Evolutionary conservation across 2,113 vertebrate species (phyloP), one percentile per base, ranked within the genome.

Genomic region (Nyctereutes procyonoides): DNA sequence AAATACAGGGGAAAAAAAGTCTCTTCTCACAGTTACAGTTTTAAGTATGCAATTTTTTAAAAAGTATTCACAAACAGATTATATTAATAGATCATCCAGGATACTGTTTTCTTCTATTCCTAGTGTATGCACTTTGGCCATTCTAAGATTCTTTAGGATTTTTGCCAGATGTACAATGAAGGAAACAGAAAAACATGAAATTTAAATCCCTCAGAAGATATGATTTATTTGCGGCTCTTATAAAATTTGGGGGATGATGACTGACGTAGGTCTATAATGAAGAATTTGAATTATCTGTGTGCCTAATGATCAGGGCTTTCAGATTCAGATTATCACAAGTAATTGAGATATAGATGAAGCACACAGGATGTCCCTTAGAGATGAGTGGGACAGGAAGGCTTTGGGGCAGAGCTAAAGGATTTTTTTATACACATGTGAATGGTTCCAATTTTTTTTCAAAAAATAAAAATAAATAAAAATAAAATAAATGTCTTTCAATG

Each of bases 111-210:
- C 8, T 79, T 90, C 71, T 71, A 14, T 55, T 81, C 30, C 16
- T 53, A 85, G 11, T 22, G 10, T 84, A 62, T 76, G 22, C 8
- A 65, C 74, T 90, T 32, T 79, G 22, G n/a, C 32, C 60, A 88
- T 84, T 87, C 7, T 35, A 73, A 83, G 11, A 73, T 90, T 93
- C 48, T 67, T 89, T 80, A 73, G 76, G 56, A 62, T 14, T 88
- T 91, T 71, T 79, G 35, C 63, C 63, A 91, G n/a, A 84, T n/a
- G 7, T 76, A 60, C 63, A 94, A 43, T 83, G 81, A 90, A 19
- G 17, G 7, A 92, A 90, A 93, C 3, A 95, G 77, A 67, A 79
- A 97, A 92, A 67, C 22, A 81, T 58, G 19, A 93, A 74, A 90
- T 90, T 94, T 69, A 95, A 58, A 92, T 56, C 30, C 8, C 9